Conservation (phyloP, 2,797 vertebrate species). For the Mormyrops attenuatus region DNA sequence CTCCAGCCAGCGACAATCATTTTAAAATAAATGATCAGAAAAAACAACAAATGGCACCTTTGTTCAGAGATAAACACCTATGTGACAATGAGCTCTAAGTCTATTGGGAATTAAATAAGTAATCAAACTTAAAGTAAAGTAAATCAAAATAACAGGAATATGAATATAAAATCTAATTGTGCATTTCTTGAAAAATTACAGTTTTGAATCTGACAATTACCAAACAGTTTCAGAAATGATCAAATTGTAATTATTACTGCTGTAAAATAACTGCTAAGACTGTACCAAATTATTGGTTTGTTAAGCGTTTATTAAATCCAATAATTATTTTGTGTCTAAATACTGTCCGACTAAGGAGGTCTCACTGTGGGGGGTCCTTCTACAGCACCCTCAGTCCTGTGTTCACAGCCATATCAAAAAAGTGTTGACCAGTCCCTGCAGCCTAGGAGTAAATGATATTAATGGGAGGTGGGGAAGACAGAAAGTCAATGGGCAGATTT, state of each 20-base stretch:
- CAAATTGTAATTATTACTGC: background rate
- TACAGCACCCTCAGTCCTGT: constrained; percentile 9
- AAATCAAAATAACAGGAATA: background rate
- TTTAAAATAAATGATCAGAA: background rate
- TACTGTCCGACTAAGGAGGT: background rate
- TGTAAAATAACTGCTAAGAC: background rate
- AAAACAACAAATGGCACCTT: background rate
- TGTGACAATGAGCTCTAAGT: background rate
- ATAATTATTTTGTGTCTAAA: background rate
- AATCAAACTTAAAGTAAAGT: too few species aligned
- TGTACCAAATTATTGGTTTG: background rate
- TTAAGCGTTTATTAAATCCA: background rate
- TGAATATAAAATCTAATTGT: background rate
- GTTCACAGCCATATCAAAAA: constrained; percentile 37
- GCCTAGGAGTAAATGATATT: constrained; percentile 48
- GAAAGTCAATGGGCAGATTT: constrained; percentile 55
- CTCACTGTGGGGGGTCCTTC: constrained; percentile 28
- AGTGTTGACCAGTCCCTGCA: constrained; percentile 36
- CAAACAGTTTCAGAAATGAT: background rate
- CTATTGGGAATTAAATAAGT: background rate
- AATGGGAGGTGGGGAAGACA: constrained; percentile 48
- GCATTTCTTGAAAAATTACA: background rate
- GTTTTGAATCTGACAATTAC: background rate
- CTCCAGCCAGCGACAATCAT: background rate
- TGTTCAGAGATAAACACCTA: background rate